A percentile compares a stretch with the other conserved stretches of the same genome.
These are phyloP conservation scores for Lapara coniferarum DNA, from an alignment of 2,888 invertebrate genomes.

Conservation along the genomic window DNA sequence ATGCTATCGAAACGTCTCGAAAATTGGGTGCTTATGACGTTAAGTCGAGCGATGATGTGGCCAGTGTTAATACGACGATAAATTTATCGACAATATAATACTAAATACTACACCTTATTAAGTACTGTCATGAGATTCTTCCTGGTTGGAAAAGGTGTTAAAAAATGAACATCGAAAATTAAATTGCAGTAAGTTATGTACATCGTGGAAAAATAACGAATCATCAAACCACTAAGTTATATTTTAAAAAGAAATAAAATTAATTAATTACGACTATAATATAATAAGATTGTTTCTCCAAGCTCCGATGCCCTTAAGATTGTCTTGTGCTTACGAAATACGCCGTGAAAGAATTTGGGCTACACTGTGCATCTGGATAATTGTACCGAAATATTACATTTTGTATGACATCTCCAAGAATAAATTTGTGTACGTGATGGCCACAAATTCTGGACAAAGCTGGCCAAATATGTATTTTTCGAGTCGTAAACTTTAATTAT, in stretches of 20 bases:
- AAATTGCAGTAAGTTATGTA: too few species aligned
- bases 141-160: not conserved
- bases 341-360: slow-evolving; percentile 68
- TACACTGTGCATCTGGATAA: slow-evolving; percentile 50
- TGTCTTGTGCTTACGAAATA: slow-evolving; percentile 65
- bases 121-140: not conserved
- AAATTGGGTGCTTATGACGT: slow-evolving; percentile 57
- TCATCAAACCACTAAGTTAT: not conserved
- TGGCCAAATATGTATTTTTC: slow-evolving; percentile 17
- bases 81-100: not conserved
- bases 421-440: slow-evolving; percentile 39
- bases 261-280: slow-evolving; percentile 50
- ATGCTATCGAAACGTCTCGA: slow-evolving; percentile 56
- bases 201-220: not conserved
- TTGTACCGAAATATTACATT: slow-evolving; percentile 53
- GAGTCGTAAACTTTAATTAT: slow-evolving; percentile 24
- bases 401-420: slow-evolving; percentile 37
- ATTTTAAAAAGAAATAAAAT: slow-evolving; percentile 26
- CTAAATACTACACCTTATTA: too few species aligned
- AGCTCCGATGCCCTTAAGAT: slow-evolving; percentile 72
- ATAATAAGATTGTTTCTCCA: slow-evolving; percentile 56
- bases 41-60: slow-evolving; percentile 21
- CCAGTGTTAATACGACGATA: slow-evolving; percentile 5
- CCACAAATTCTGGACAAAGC: slow-evolving; percentile 29
- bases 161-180: too few species aligned